Evolutionary conservation across 2,888 invertebrate genomes (phyloP).

Genomic region (Macroteleia sp.): DNA sequence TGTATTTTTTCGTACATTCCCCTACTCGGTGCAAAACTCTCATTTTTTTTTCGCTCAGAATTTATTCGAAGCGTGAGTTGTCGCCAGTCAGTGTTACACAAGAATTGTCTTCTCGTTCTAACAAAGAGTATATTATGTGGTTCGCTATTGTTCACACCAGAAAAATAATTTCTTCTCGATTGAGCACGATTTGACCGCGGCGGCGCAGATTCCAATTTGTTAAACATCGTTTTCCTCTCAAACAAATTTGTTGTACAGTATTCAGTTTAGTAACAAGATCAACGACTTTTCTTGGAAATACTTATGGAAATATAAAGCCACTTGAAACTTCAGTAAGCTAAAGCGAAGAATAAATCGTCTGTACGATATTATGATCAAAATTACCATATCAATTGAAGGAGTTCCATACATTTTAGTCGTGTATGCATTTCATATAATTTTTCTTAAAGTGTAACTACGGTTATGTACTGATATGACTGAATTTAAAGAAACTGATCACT

Average conservation of each 20-base stretch:
- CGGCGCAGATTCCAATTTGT: slow-evolving; percentile 49
- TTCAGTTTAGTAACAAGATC: slow-evolving; percentile 17
- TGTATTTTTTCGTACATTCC: slow-evolving; percentile 42
- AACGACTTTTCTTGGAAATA: no score
- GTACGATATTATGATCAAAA: no score
- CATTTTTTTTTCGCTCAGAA: slow-evolving; percentile 35
- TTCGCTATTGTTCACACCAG: slow-evolving; percentile 42
- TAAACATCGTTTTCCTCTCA: slow-evolving; percentile 33
- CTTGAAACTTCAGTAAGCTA: no score
- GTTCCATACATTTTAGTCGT: no score
- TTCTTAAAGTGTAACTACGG: no score
- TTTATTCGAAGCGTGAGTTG: slow-evolving; percentile 1
- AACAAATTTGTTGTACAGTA: slow-evolving; percentile 40
- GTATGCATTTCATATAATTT: no score
- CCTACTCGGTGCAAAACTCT: slow-evolving; percentile 12
- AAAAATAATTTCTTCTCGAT: slow-evolving; percentile 46
- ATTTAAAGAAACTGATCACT: no score
- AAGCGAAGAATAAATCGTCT: no score
- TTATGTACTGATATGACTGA: no score
- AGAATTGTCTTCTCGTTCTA: slow-evolving; percentile 41
- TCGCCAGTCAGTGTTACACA: slow-evolving; percentile 65
- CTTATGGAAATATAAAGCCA: no score
- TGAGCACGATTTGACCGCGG: slow-evolving; percentile 30
- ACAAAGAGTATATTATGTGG: slow-evolving; percentile 48
- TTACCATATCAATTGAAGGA: no score